phyloP scores from a whole-genome alignment of 2,113 vertebrate genomes.

The Ctenomys sociabilis region DNA sequence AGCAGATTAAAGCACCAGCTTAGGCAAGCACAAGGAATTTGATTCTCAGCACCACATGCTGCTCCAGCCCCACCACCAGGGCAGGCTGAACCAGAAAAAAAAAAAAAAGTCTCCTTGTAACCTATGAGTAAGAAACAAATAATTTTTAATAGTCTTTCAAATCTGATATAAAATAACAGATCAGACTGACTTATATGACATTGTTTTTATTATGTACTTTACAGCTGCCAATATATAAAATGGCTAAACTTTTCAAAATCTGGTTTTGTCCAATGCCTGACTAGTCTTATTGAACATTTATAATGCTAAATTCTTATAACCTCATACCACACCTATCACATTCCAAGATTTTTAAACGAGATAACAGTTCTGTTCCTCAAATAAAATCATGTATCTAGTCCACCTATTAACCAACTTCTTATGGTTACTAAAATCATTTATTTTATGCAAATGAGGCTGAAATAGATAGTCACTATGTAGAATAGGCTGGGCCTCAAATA shows the following conservation, averaged over 20 bases:
- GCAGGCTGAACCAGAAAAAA: too few relatives aligned
- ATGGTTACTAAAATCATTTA: background rate
- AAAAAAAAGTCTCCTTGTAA: background rate
- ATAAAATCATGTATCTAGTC: background rate
- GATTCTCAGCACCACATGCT: too few relatives aligned
- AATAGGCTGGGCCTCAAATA: background rate
- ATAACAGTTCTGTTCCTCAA: background rate
- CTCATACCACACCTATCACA: background rate
- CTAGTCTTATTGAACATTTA: background rate
- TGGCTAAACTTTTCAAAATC: conserved; percentile 37
- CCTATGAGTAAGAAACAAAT: background rate
- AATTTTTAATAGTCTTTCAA: conserved; percentile 50
- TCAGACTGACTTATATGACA: background rate
- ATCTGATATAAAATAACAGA: background rate
- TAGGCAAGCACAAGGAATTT: too few relatives aligned
- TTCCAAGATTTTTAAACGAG: background rate
- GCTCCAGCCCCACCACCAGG: too few relatives aligned
- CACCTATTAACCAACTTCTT: background rate
- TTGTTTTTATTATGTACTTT: conserved; percentile 36
- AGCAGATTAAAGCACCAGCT: too few relatives aligned
- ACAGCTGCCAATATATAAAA: conserved; percentile 23
- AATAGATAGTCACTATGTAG: background rate
- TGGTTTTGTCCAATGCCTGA: background rate
- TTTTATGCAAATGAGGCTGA: background rate
- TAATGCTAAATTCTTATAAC: background rate